A percentile compares a stretch with the other conserved stretches of the same genome.
phyloP scores from a whole-genome alignment of 2,797 vertebrate species.

The Nyctalus aviator region DNA sequence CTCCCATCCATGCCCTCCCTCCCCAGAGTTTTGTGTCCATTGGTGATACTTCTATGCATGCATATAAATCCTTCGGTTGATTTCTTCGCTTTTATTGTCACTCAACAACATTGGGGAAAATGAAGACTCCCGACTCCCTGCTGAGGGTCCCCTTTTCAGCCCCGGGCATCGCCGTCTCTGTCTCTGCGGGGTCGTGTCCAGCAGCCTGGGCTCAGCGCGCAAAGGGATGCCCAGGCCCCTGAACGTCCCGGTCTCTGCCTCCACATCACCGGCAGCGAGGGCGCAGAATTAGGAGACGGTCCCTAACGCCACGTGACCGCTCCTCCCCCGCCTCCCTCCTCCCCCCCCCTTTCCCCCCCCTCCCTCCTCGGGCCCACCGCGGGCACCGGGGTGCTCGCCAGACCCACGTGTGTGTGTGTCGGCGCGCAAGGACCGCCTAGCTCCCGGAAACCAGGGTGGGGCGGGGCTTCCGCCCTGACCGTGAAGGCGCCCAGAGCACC shows the following conservation, averaged over 20 bases:
- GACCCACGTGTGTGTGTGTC: fast-evolving
- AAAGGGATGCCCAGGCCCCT: not conserved
- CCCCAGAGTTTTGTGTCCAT: too few species aligned
- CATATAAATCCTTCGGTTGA: too few species aligned
- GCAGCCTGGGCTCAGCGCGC: not conserved
- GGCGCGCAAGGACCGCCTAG: fast-evolving
- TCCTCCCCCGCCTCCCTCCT: not conserved
- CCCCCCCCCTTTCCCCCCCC: too few species aligned
- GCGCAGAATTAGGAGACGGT: constrained; percentile 74
- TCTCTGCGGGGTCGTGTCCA: not conserved
- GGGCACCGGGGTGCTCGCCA: fast-evolving
- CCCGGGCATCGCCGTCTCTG: not conserved
- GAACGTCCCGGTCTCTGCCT: not conserved
- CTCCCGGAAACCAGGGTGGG: fast-evolving
- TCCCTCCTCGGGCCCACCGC: fast-evolving
- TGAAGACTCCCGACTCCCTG: not conserved
- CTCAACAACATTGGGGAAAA: not conserved
- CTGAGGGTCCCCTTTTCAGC: not conserved
- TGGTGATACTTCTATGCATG: too few species aligned
- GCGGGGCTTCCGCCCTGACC: constrained; percentile 47
- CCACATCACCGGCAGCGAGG: not conserved
- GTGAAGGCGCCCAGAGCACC: not conserved
- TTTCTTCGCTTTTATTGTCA: not conserved
- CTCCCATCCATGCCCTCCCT: too few species aligned
- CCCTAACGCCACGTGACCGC: constrained; percentile 74